Base-by-base conservation (phyloP, 92 coral and sea anemone species). In the Parazoanthus swiftii region DNA sequence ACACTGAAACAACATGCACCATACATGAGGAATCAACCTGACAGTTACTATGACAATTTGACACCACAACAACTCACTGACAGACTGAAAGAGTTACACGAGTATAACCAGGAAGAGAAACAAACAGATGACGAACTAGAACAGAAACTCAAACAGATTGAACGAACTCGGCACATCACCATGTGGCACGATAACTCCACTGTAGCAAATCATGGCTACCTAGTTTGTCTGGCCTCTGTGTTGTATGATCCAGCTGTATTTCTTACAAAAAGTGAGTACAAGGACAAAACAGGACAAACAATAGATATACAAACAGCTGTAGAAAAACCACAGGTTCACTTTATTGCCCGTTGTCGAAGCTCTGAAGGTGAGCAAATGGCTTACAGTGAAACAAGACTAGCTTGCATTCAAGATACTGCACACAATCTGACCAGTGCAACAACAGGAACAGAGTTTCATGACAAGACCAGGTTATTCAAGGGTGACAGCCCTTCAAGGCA, bases 201-300 rank as follows among this genome's bases (percentile, higher is more conserved):
- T 50, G 65, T 87, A 29, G 89, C 89, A 78, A 87, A 78, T 20
- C 89, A 88, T 88, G 89, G 89, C 23, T 87, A 77, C 8, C 38
- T 87, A 78, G 36, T 87, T 37, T 77, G 76, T n/a, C 21, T 75
- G 89, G 82, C 66, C 6, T 46, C 89, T 16, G 23, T 65, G 14
- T 68, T 85, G 42, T 85, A 87, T 54, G 89, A 87, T 23, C 89
- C 85, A 58, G 89, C 85, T 8, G 76, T 87, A 59, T 42, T 35
- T 23, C 76, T 33, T 10, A 85, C 88, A 20, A 18, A 37, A 3
- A 36, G 66, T 0, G 89, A 87, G 44, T 77, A 87, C 85, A 77
- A 77, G 46, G 46, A 71, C 4, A 87, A 59, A 36, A 87, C 85
- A 26, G 76, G 89, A 37, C 76, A 78, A 8, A 77, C 75, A 3